These are phyloP conservation scores for Acanthacorydalis orientalis DNA, from an alignment of 2,888 invertebrate species.

Conservation along the genomic window DNA sequence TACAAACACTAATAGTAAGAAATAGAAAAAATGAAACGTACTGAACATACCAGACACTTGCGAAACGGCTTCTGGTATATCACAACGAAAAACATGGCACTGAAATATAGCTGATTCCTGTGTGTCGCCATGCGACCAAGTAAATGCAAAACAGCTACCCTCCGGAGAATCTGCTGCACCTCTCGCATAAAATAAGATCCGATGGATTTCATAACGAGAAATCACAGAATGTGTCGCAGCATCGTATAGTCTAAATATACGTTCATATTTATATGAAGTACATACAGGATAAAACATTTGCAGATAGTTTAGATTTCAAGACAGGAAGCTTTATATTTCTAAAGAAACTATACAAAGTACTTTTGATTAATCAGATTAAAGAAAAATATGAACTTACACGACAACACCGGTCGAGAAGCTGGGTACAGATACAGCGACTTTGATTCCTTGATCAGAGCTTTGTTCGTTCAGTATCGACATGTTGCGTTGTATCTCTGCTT, in stretches of 20 bases:
- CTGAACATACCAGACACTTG: slow-evolving; percentile 45
- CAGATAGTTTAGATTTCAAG: slow-evolving; percentile 2
- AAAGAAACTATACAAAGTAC: not conserved
- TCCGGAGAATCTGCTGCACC: slow-evolving; percentile 70
- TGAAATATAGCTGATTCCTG: slow-evolving; percentile 81
- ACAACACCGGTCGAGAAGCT: slow-evolving; percentile 84
- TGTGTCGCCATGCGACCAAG: slow-evolving; percentile 87
- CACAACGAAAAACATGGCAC: slow-evolving; percentile 94
- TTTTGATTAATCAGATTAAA: no score
- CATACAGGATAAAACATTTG: slow-evolving; percentile 1
- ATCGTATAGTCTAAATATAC: slow-evolving; percentile 54
- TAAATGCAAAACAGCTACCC: slow-evolving; percentile 94
- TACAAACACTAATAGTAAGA: no score
- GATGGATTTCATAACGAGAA: slow-evolving; percentile 77
- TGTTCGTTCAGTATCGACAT: slow-evolving; percentile 80
- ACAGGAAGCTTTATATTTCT: not conserved
- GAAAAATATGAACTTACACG: slow-evolving; percentile 56
- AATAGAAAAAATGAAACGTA: no score
- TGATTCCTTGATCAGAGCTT: slow-evolving; percentile 57
- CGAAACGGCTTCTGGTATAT: slow-evolving; percentile 80
- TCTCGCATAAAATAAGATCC: slow-evolving; percentile 87
- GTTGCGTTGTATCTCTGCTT: slow-evolving; percentile 80
- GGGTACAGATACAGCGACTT: slow-evolving; percentile 84
- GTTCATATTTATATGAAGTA: slow-evolving; percentile 4
- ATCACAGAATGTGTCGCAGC: slow-evolving; percentile 67